A percentile compares a stretch with the other conserved stretches of the same genome.
Evolutionary conservation across 2,888 invertebrate genomes (phyloP).

Genomic region (Villa cingulata): DNA sequence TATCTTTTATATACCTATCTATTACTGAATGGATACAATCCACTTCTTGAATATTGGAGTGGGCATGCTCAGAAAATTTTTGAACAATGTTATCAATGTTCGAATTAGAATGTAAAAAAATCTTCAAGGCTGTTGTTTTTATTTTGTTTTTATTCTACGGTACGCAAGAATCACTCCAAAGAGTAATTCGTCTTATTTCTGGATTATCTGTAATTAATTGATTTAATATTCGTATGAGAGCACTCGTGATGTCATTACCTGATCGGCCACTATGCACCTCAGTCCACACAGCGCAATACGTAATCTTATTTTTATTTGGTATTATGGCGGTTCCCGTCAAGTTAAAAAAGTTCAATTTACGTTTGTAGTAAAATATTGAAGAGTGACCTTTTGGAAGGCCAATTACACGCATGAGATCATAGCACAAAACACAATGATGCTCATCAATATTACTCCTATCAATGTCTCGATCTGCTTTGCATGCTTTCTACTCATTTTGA

Average conservation of each 20-base stretch:
- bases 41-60: not conserved
- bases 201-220: too few relatives aligned
- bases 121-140: constrained; percentile 1
- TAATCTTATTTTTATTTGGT: not conserved
- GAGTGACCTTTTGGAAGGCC: not conserved
- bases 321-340: not conserved
- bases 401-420: not conserved
- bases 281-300: not conserved
- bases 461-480: not conserved
- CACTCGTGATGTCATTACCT: not conserved
- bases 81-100: not conserved
- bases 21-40: not conserved
- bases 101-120: not conserved
- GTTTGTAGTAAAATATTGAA: not conserved
- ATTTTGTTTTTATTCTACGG: constrained; percentile 1
- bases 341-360: not conserved
- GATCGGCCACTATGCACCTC: not conserved
- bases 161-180: not conserved
- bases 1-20: not conserved
- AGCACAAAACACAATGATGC: not conserved
- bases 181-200: not conserved
- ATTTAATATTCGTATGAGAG: too few relatives aligned
- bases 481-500: not conserved
- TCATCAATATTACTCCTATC: not conserved
- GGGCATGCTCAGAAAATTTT: not conserved